phyloP scores from a whole-genome alignment of 2,797 vertebrate species.

The Synanceia verrucosa region DNA sequence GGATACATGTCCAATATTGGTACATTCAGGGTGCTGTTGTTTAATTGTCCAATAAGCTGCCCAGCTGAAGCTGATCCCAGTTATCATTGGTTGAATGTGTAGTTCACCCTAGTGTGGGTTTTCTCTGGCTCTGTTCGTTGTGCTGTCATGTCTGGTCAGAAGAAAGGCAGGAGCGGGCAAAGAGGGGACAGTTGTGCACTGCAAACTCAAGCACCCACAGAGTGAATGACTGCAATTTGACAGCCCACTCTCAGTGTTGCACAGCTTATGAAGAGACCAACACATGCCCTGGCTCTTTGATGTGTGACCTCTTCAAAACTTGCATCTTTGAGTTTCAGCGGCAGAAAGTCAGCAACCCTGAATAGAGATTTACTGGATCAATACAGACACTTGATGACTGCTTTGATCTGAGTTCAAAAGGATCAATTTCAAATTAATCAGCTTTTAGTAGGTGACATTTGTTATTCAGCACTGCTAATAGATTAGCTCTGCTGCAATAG shows the following conservation, averaged over 20 bases:
- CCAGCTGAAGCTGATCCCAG: too few species aligned
- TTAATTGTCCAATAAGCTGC: too few species aligned
- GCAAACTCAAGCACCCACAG: background rate
- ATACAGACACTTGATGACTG: conserved; percentile 3
- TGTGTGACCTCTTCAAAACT: conserved; percentile 17
- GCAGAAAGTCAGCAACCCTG: conserved; percentile 67
- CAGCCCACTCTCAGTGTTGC: conserved; percentile 11
- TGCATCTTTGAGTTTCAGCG: conserved; percentile 77
- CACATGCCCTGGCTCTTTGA: conserved; percentile 32
- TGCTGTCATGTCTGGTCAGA: background rate
- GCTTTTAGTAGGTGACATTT: background rate
- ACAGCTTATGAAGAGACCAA: conserved; percentile 8
- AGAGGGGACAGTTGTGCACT: background rate
- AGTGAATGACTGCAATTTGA: background rate
- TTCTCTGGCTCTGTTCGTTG: background rate
- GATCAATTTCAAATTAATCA: conserved; percentile 27
- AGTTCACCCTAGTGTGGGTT: background rate
- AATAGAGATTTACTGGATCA: conserved; percentile 32
- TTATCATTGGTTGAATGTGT: too few species aligned
- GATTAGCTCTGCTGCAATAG: background rate
- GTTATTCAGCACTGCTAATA: too few species aligned
- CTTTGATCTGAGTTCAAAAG: conserved; percentile 58
- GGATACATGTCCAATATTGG: too few species aligned
- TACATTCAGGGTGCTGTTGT: too few species aligned
- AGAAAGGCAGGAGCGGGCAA: background rate